Conservation (phyloP, 2,113 vertebrate species). For the Oxygymnocypris stewartii region DNA sequence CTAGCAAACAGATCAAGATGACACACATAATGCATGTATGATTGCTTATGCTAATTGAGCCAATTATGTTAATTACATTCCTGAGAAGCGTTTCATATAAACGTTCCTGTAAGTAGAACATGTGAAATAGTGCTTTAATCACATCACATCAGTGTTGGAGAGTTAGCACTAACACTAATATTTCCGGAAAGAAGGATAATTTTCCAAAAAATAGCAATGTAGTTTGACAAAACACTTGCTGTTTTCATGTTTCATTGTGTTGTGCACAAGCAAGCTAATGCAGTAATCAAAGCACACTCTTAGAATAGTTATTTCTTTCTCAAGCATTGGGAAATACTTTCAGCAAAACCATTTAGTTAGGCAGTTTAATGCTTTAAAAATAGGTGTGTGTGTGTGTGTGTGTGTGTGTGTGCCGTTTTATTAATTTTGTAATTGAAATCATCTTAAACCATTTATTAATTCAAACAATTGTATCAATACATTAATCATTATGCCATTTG, state of each 20-base stretch:
- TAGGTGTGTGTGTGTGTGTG: too few species aligned
- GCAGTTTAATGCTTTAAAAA: too few species aligned
- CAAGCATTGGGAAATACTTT: too few species aligned
- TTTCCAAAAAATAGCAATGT: neutral
- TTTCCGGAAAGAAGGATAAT: neutral
- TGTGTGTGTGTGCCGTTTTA: too few species aligned
- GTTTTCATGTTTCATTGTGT: neutral
- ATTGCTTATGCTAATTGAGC: conserved; percentile 38
- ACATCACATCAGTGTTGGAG: neutral
- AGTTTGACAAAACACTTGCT: neutral
- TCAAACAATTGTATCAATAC: too few species aligned
- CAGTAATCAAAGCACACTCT: neutral
- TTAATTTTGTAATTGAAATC: neutral
- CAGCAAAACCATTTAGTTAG: too few species aligned
- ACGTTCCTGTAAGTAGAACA: conserved; percentile 25
- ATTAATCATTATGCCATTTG: neutral
- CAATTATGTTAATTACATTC: conserved; percentile 42
- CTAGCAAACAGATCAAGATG: conserved; percentile 24
- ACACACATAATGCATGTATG: conserved; percentile 32
- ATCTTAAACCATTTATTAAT: too few species aligned
- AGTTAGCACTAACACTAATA: neutral
- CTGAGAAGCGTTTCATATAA: neutral
- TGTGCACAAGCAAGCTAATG: neutral
- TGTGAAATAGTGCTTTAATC: neutral
- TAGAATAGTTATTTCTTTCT: too few species aligned